Conservation (phyloP, 1,140 invertebrate genomes). For the Pemphigus obesinymphae region DNA sequence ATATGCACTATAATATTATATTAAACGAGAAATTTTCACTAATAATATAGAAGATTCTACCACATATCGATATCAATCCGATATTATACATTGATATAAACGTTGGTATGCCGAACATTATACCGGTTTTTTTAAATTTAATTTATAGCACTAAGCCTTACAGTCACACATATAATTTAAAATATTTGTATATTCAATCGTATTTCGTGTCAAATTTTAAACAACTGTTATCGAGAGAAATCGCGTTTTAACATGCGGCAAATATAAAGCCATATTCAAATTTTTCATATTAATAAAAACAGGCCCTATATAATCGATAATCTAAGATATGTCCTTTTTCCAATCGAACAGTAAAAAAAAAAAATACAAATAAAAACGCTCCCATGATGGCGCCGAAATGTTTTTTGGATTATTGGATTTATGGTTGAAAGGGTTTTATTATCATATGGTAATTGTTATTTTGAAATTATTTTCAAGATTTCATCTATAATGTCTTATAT, state of each 20-base stretch:
- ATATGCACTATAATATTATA: neutral
- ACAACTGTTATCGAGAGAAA: neutral
- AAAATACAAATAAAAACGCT: no score
- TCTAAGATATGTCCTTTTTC: no score
- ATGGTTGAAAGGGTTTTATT: no score
- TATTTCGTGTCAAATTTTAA: neutral
- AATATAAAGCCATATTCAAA: neutral
- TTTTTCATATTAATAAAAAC: neutral
- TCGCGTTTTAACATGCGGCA: neutral
- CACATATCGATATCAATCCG: neutral
- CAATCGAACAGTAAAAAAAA: no score
- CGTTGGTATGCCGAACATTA: neutral
- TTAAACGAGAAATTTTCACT: neutral
- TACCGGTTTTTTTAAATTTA: slow-evolving; percentile 1
- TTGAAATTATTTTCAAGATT: no score
- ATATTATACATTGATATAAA: neutral
- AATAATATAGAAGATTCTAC: neutral
- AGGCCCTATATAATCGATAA: no score
- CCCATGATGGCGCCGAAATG: no score
- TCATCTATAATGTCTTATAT: no score
- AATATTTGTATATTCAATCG: neutral
- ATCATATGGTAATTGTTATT: no score
- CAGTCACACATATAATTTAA: neutral
- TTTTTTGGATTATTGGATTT: no score
- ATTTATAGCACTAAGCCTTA: neutral